Percentiles rank a stretch among this genome's conserved stretches.
Evolutionary conservation across 2,113 vertebrate species (phyloP).

Genomic region (Motacilla alba): DNA sequence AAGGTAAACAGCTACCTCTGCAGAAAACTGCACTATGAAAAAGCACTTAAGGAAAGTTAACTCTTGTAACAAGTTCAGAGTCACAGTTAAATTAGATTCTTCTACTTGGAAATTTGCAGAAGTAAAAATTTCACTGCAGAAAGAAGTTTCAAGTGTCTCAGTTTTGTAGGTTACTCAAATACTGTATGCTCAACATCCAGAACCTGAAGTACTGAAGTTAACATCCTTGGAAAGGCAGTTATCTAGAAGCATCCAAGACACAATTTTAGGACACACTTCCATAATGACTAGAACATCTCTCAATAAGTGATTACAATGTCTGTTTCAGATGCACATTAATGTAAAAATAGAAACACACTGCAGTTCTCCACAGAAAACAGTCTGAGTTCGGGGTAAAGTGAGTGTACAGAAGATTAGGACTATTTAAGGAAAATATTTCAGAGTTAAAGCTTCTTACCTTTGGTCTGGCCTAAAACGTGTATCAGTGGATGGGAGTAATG

Average conservation of each 20-base stretch:
- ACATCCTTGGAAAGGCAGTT: background rate
- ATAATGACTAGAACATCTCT: background rate
- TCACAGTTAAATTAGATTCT: background rate
- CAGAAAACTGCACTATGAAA: background rate
- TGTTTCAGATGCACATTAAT: background rate
- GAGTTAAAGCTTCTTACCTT: conserved; percentile 75
- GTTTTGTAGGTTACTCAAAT: background rate
- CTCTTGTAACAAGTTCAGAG: background rate
- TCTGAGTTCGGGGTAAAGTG: background rate
- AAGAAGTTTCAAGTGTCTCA: background rate
- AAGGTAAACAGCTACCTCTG: background rate
- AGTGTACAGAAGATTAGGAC: background rate
- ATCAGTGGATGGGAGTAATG: conserved; percentile 87
- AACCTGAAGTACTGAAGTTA: background rate
- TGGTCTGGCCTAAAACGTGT: conserved; percentile 93
- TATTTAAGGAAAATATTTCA: background rate
- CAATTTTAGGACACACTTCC: background rate
- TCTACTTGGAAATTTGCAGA: background rate
- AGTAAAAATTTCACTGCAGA: background rate
- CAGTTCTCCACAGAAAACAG: background rate
- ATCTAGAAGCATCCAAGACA: background rate
- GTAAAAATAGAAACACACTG: background rate
- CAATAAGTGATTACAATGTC: background rate
- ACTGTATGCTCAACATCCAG: background rate
- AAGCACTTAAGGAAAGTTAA: background rate